Evolutionary conservation across 1,140 invertebrate species (phyloP).

Genomic region (Arion vulgaris): DNA sequence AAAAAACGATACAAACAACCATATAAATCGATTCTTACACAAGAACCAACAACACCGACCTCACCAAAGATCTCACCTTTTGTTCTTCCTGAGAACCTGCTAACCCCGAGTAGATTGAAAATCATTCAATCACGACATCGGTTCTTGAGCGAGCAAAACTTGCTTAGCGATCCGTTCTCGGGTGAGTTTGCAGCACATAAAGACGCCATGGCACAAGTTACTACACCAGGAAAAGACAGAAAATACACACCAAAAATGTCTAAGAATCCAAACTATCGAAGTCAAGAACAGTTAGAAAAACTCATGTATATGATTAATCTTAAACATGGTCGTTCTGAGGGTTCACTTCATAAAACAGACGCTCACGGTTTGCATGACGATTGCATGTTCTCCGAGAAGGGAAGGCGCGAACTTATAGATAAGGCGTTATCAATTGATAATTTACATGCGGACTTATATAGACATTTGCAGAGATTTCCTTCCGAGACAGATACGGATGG

Average conservation of each 20-base stretch:
- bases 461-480: conserved; percentile 51
- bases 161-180: conserved; percentile 39
- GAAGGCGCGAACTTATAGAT: conserved; percentile 56
- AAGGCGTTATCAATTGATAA: conserved; percentile 64
- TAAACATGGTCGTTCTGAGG: conserved; percentile 30
- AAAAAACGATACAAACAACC: conserved; percentile 37
- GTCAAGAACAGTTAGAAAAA: conserved; percentile 49
- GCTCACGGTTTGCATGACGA: conserved; percentile 60
- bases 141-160: conserved; percentile 62
- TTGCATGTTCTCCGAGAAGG: conserved; percentile 63
- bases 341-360: conserved; percentile 32
- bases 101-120: conserved; percentile 48
- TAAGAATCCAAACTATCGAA: conserved; percentile 37
- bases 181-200: conserved; percentile 53
- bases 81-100: conserved; percentile 40
- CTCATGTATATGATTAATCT: conserved; percentile 40
- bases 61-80: conserved; percentile 43
- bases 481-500: conserved; percentile 64
- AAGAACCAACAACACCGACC: conserved; percentile 25
- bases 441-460: conserved; percentile 47
- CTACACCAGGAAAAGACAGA: conserved; percentile 40
- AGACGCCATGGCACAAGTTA: conserved; percentile 2
- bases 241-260: conserved; percentile 37
- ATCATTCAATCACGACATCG: conserved; percentile 54
- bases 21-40: conserved; percentile 39